Evolutionary conservation across 2,113 vertebrate genomes (phyloP).

Genomic region (Hippocampus zosterae): DNA sequence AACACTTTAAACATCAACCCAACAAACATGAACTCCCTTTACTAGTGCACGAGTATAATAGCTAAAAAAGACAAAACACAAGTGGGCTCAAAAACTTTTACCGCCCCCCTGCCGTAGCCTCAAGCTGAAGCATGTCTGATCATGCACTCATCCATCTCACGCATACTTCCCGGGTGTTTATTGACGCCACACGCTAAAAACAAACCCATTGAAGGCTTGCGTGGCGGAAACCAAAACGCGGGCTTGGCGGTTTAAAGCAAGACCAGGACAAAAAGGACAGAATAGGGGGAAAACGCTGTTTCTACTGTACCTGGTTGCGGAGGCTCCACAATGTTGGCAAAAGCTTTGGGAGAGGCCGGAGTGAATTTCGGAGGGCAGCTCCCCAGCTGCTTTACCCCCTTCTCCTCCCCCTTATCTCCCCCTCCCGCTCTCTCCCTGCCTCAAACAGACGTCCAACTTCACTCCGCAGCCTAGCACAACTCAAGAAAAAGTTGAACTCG

Average conservation of each 20-base stretch:
- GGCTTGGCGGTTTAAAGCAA: not conserved
- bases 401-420: constrained; percentile 30
- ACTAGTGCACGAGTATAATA: not conserved
- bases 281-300: constrained; percentile 34
- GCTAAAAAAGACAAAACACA: constrained; percentile 12
- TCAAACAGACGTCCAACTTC: constrained; percentile 42
- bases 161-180: constrained; percentile 23
- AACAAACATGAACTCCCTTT: not conserved
- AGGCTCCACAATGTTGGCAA: constrained; percentile 47
- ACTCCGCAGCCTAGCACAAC: constrained; percentile 34
- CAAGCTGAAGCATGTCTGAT: constrained; percentile 53
- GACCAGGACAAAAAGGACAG: not conserved
- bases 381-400: constrained; percentile 38
- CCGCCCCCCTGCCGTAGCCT: constrained; percentile 21
- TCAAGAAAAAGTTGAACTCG: constrained; percentile 46
- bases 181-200: constrained; percentile 11
- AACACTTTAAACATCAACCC: not conserved
- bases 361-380: constrained; percentile 44
- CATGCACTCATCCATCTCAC: constrained; percentile 27
- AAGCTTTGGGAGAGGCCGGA: constrained; percentile 49
- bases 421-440: not conserved
- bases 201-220: constrained; percentile 10
- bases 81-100: not conserved
- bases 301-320: constrained; percentile 61
- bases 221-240: too few relatives aligned